Base-by-base conservation (phyloP, 1,140 invertebrate genomes). In the Caerostris darwini region DNA sequence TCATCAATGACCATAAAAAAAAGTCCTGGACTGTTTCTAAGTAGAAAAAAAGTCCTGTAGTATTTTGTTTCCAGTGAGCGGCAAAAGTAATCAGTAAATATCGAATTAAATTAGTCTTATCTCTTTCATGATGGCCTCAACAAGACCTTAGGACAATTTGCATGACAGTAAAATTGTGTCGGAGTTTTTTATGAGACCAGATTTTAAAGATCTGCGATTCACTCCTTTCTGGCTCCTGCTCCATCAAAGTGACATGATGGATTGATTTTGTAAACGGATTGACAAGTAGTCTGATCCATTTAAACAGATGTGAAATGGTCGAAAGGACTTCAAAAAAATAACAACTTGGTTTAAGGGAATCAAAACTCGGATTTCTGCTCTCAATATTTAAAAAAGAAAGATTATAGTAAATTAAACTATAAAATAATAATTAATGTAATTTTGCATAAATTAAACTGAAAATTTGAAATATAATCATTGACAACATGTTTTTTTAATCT, bases 71-170 rank as follows among this genome's bases (percentile, higher is more conserved):
- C 69, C 69, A 34, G 69, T 50, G 19, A 50, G 34, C 19, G 34
- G 50, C 50, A 34, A 77, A 77, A 34, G 69, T 77, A 34, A 77
- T 77, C 5, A 34, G 69, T 77, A 77, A 10, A 19, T 10, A 77
- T 53, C 69, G 34, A 50, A 50, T 77, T 77, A 77, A 77, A 77
- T 77, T 77, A 77, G 71, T 50, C 71, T 77, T 77, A 77, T 77
- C 71, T 50, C 19, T 14, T 50, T 12, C 12, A 50, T 77, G 50
- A 77, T 77, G 34, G 8, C 7, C 14, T 50, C 19, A 10, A 77
- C 71, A 77, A 77, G 71, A 14, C 5, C 61, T 3, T 53, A 77
- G 34, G 71, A 12, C 34, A 50, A 77, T 77, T 77, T 50, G 71
- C 5, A 12, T 50, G 71, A 10, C 7, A 14, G 34, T 12, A 77